Evolutionary conservation across 2,113 vertebrate species (phyloP), one percentile per base, ranked within the genome.

Genomic region (Coregonus clupeaformis): DNA sequence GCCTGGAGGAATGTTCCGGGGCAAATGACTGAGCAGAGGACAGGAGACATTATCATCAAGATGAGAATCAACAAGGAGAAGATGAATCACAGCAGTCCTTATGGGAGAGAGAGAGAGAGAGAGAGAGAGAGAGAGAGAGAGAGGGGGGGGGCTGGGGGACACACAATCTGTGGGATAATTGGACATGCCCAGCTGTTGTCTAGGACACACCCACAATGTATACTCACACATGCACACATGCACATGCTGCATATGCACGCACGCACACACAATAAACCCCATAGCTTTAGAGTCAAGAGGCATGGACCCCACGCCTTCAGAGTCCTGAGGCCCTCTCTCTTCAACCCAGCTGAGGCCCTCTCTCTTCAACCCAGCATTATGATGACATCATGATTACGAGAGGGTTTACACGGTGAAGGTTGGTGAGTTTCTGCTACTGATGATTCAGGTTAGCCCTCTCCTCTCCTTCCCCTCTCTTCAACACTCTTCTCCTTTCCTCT

Each of bases 321-420:
- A 27, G 27, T 27, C 27, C 27, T 27, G 1, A 27, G 27, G 27
- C 27, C 73, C 67, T 55, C 73, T 74, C 63, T 88, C 84, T 55
- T 25, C 86, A 87, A 86, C 90, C 89, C 79, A 81, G 5, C 9
- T 27, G 27, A 27, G 27, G 27, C 27, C 73, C 67, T 55, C 73
- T 74, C 63, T 88, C 84, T 55, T 25, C 86, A 87, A 86, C 90
- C 89, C 79, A 81, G 5, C 9, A 45, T 6, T 45, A 45, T 45
- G 5, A 45, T 45, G 42, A 45, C 42, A 45, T 45, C 9, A 45
- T 45, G 9, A 45, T 45, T 6, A 45, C 3, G 42, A 77, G 69
- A 76, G 82, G 82, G 83, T 87, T 80, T 73, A 76, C 16, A 29
- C 66, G 68, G 79, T 85, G 82, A 87, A 25, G 82, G 75, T 77